phyloP scores from a whole-genome alignment of 2,797 vertebrate species.

The Lutra lutra region DNA sequence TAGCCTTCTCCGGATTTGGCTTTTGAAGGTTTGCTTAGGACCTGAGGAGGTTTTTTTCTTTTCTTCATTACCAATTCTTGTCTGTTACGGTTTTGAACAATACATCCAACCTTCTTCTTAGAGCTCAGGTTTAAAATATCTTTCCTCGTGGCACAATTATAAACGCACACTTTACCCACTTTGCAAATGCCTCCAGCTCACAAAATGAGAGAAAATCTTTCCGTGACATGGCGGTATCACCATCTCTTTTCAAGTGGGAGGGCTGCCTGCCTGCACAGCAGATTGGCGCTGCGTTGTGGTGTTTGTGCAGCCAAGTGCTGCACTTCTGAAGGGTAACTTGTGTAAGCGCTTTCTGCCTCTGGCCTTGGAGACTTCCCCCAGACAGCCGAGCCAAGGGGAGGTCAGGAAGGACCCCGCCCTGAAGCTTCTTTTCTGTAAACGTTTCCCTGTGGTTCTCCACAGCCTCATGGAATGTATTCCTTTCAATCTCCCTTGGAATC shows the following conservation, averaged over 20 bases:
- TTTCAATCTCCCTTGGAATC: not conserved
- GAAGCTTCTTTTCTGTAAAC: not conserved
- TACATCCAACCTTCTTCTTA: conserved; percentile 4
- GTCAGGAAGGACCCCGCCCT: not conserved
- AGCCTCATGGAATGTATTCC: not conserved
- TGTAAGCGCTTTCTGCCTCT: conserved; percentile 81
- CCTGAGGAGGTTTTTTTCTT: not conserved
- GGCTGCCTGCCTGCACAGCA: conserved; percentile 87
- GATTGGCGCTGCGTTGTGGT: conserved; percentile 90
- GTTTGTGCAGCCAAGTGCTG: conserved; percentile 81
- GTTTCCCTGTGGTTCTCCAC: conserved; percentile 40
- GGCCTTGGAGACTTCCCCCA: conserved; percentile 75
- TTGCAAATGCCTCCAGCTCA: conserved; percentile 79
- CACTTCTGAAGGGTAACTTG: conserved; percentile 85
- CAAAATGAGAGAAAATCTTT: conserved; percentile 84
- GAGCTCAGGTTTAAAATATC: conserved; percentile 68
- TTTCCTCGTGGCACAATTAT: conserved; percentile 63
- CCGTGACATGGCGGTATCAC: conserved; percentile 89
- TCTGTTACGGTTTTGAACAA: not conserved
- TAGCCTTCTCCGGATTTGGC: not conserved
- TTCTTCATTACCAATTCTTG: not conserved
- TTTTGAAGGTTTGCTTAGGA: not conserved
- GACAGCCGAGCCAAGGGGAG: not conserved
- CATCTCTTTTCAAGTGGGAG: conserved; percentile 89
- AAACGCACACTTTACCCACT: conserved; percentile 72